Evolutionary conservation across 2,888 invertebrate genomes (phyloP).

Genomic region (Parnassius apollo): DNA sequence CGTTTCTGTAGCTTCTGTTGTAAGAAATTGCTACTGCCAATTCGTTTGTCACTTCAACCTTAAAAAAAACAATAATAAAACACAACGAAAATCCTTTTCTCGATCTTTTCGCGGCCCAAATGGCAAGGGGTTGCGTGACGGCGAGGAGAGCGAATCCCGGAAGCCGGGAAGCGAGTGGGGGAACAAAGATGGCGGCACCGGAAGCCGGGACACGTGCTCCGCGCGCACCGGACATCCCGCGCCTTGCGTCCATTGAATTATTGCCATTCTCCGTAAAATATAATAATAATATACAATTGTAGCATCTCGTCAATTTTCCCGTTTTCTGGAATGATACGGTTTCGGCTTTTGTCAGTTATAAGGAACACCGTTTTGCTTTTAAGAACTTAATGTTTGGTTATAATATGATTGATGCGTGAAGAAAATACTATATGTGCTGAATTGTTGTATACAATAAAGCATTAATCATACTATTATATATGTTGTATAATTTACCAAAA

Average conservation of each 20-base stretch:
- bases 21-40: no score
- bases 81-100: background rate
- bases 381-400: constrained; percentile 7
- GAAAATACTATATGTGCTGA: constrained; percentile 7
- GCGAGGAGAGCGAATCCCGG: constrained; percentile 58
- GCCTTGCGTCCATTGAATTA: constrained; percentile 72
- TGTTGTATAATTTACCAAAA: background rate
- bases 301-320: constrained; percentile 12
- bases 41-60: no score
- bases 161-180: constrained; percentile 51
- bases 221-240: constrained; percentile 70
- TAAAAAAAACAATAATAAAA: no score
- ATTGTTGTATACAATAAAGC: no score
- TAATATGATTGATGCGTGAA: constrained; percentile 11
- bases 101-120: constrained; percentile 45
- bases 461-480: no score
- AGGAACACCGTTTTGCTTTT: constrained; percentile 26
- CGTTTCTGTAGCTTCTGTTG: no score
- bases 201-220: constrained; percentile 76
- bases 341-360: constrained; percentile 5
- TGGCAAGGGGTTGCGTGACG: constrained; percentile 71
- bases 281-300: constrained; percentile 43
- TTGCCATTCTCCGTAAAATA: constrained; percentile 51
- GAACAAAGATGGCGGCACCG: constrained; percentile 76
- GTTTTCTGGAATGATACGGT: constrained; percentile 10